Conservation (phyloP, 2,113 vertebrate genomes). For the Corapipo altera region DNA sequence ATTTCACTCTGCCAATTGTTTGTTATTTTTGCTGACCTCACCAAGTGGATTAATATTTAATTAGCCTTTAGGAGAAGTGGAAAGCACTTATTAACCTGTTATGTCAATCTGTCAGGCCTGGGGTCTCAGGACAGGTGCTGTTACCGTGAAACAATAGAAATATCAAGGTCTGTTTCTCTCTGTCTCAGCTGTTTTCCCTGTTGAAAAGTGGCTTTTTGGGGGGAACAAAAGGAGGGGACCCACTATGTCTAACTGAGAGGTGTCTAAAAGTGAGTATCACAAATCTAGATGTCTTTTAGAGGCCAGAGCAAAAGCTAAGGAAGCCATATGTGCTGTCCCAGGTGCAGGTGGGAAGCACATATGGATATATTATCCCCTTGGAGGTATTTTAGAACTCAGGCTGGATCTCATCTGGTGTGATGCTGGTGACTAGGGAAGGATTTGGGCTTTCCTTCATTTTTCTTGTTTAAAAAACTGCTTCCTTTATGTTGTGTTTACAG, state of each 20-base stretch:
- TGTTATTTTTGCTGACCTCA: slow-evolving; percentile 96
- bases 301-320: neutral
- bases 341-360: slow-evolving; percentile 21
- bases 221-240: neutral
- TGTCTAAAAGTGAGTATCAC: neutral
- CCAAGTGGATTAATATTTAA: slow-evolving; percentile 99
- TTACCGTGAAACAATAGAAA: slow-evolving; percentile 64
- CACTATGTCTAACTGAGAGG: neutral
- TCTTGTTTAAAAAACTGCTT: neutral
- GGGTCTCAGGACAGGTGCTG: slow-evolving; percentile 77
- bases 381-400: slow-evolving; percentile 9
- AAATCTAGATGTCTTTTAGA: neutral
- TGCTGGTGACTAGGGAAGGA: neutral
- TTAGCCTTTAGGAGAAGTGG: slow-evolving; percentile 95
- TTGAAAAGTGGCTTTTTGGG: neutral
- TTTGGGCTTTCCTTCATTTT: neutral
- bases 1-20: slow-evolving; percentile 85
- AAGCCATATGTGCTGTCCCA: neutral
- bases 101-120: slow-evolving; percentile 90
- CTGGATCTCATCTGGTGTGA: neutral
- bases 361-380: slow-evolving; percentile 7
- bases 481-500: neutral
- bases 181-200: accelerated
- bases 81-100: slow-evolving; percentile 97
- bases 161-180: neutral